A percentile compares a stretch with the other conserved stretches of the same genome.
These are phyloP conservation scores for Stictonetta naevosa DNA, from an alignment of 2,113 vertebrate species.

Conservation along the genomic window DNA sequence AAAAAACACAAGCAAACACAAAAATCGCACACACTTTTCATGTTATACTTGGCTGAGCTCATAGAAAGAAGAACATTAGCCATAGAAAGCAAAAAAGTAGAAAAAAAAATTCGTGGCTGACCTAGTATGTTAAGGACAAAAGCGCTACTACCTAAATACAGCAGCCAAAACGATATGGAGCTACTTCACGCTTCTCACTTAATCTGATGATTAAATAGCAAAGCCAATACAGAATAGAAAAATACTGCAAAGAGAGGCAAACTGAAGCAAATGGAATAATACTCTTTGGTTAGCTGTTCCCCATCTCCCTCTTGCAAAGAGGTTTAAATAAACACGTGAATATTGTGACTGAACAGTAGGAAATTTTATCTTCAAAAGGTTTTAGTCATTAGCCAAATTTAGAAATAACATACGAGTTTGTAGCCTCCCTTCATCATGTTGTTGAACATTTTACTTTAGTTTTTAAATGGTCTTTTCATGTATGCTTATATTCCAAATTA, in stretches of 20 bases:
- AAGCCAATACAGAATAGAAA: background rate
- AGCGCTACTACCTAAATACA: background rate
- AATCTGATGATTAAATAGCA: background rate
- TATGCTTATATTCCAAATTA: slow-evolving; percentile 60
- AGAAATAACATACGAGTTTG: background rate
- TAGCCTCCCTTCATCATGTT: background rate
- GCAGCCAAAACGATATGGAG: background rate
- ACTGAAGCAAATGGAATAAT: background rate
- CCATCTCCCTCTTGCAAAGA: no score
- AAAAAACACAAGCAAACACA: no score
- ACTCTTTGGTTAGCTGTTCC: background rate
- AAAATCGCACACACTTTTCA: background rate
- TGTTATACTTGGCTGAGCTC: background rate
- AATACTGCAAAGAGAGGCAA: background rate
- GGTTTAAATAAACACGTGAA: background rate
- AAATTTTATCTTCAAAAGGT: background rate
- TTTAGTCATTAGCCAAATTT: background rate
- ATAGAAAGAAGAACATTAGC: background rate
- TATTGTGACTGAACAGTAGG: background rate
- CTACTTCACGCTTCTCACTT: background rate
- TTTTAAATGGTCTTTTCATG: background rate
- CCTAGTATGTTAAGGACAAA: background rate
- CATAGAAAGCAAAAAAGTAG: background rate
- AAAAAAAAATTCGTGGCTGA: no score
- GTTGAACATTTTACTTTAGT: background rate